These are phyloP conservation scores for Mixornis gularis DNA, from an alignment of 2,113 vertebrate species.

Conservation along the genomic window DNA sequence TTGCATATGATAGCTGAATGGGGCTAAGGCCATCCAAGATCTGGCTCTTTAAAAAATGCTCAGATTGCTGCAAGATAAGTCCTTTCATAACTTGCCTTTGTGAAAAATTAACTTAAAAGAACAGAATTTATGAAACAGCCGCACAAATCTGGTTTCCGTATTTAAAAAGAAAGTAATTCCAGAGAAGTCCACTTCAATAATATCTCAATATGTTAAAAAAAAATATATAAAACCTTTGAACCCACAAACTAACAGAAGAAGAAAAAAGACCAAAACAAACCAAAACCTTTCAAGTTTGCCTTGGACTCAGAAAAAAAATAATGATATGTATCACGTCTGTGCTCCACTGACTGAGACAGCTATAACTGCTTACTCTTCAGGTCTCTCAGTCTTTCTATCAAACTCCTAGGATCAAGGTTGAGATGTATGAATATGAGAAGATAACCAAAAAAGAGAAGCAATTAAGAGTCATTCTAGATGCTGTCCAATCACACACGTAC, in stretches of 20 bases:
- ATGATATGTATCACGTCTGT: not conserved
- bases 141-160: not conserved
- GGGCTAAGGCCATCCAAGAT: not conserved
- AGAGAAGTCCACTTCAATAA: not conserved
- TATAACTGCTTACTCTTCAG: not conserved
- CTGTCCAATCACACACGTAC: not conserved
- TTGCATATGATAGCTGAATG: not conserved
- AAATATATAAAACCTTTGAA: not conserved
- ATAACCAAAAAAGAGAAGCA: not conserved
- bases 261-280: not conserved
- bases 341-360: not conserved
- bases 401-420: not conserved
- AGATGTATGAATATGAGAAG: not conserved
- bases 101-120: not conserved
- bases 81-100: not conserved
- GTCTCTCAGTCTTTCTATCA: not conserved
- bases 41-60: not conserved
- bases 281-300: not conserved
- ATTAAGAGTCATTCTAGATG: not conserved
- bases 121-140: not conserved
- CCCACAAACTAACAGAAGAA: not conserved
- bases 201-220: not conserved
- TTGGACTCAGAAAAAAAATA: not conserved
- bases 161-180: not conserved
- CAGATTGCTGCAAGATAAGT: not conserved